Base-by-base conservation (phyloP, 2,888 invertebrate genomes). In the Stenurella melanura region DNA sequence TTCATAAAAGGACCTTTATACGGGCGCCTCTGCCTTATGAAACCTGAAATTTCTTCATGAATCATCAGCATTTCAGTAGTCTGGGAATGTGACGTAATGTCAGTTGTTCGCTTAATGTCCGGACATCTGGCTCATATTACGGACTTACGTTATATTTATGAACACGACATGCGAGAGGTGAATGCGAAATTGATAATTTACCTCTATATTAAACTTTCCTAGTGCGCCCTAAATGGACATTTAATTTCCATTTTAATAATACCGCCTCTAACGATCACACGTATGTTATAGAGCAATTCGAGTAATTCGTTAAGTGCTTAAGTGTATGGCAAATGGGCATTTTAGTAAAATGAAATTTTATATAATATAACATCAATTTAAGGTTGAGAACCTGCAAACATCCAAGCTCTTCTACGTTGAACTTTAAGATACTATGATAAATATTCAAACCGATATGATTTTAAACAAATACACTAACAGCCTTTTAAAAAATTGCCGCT, bases 111-210 rank as follows among this genome's bases (percentile, higher is more conserved):
- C 83, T 83, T 85, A 84, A 84, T 83, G 84, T 84, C 82, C 83
- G 83, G 84, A 84, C 86, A 86, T 86, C 86, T 86, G 86, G 86
- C 86, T 84, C 85, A 87, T 87, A 87, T 86, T 86, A 84, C 85
- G 81, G 82, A 84, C 83, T 86, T 84, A 83, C 84, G 81, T 86
- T 85, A 84, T 87, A 87, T 86, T 87, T 83, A 84, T 82, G 81
- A 79, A 80, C 79, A 78, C 76, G 85, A 84, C 84, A 85, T 85
- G 86, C 87, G 87, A 85, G 87, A 88, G 88, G 88, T 88, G 88
- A 86, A 88, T 87, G 86, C 85, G 85, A 86, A 87, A 86, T 86
- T 80, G 80, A 82, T 81, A 78, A 82, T 82, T 82, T 82, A 80
- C 81, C 81, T 80, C 81, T 77, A 81, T 81, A 81, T 81, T 81